phyloP scores from a whole-genome alignment of 2,113 vertebrate genomes.

The Progne subis region DNA sequence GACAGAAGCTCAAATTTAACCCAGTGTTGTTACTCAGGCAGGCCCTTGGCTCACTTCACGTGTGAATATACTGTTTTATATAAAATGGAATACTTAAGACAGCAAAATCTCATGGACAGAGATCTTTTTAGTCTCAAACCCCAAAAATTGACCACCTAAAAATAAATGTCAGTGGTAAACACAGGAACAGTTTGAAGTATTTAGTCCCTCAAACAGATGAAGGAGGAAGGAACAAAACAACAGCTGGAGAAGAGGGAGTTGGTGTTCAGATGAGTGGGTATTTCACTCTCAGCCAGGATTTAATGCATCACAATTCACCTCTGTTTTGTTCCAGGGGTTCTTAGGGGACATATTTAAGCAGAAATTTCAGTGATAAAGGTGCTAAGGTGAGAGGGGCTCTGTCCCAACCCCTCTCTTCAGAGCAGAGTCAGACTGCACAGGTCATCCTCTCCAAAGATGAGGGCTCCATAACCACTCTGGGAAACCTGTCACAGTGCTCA shows the following conservation, averaged over 20 bases:
- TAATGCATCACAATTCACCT: neutral
- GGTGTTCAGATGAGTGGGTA: neutral
- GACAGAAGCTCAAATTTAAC: neutral
- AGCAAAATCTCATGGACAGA: neutral
- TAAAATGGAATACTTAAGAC: neutral
- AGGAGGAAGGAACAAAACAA: neutral
- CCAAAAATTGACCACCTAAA: neutral
- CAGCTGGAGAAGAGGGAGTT: neutral
- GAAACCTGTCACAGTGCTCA: neutral
- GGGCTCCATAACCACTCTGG: too few species aligned
- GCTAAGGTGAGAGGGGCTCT: neutral
- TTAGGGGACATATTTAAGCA: neutral
- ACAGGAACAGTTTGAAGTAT: neutral
- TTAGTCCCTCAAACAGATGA: neutral
- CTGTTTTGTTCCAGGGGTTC: neutral
- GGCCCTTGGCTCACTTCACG: neutral
- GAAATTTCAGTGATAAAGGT: neutral
- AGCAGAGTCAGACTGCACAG: neutral
- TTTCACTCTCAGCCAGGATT: neutral
- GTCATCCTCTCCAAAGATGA: neutral
- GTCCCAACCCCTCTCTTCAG: neutral
- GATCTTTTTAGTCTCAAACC: neutral
- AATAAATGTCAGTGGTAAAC: neutral
- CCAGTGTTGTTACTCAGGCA: neutral
- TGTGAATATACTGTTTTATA: neutral